Base-by-base conservation (phyloP, 2,888 invertebrate genomes). In the Linnaemya vulpina region DNA sequence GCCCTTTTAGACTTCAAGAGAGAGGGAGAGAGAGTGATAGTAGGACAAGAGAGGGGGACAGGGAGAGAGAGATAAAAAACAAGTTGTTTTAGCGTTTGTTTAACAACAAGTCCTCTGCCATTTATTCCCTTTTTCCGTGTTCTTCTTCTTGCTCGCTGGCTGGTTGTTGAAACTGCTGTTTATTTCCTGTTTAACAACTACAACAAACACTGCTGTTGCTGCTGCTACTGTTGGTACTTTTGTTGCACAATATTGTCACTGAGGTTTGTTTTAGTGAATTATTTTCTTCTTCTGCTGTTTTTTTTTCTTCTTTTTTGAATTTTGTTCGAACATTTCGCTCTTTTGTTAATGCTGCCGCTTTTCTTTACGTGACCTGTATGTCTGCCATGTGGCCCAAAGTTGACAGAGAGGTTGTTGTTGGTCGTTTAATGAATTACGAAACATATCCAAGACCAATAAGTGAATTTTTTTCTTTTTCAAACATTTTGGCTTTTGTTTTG, bases 301-400 rank as follows among this genome's bases (percentile, higher is more conserved):
- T 25, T 10, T 51, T 60, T 60, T 25, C 3, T 7, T 15, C 8
- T 53, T n/a, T n/a, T n/a, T n/a, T n/a, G n/a, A n/a, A n/a, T n/a
- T n/a, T n/a, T n/a, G n/a, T n/a, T 40, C 8, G 38, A n/a, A 49
- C n/a, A 53, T 65, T 43, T 46, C 17, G 49, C 58, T 77, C 58
- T 71, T 63, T 78, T 79, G 30, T 63, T 79, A 13, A 15, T 15
- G 53, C 38, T 73, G 20, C 30, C 60, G 67, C 22, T 67, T 70
- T 40, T 82, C 58, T 65, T 82, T 82, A 77, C 71, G 76, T 82
- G 71, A 71, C 82, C 71, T 76, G 63, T 76, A 65, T 76, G 60
- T 35, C 71, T 65, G 40, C 30, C 43, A 40, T 71, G 63, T 60
- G 65, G 35, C 71, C 75, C 25, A 46, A 55, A 55, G 53, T 38